phyloP scores from a whole-genome alignment of 2,797 vertebrate genomes.

The Catostomus latipinnis region DNA sequence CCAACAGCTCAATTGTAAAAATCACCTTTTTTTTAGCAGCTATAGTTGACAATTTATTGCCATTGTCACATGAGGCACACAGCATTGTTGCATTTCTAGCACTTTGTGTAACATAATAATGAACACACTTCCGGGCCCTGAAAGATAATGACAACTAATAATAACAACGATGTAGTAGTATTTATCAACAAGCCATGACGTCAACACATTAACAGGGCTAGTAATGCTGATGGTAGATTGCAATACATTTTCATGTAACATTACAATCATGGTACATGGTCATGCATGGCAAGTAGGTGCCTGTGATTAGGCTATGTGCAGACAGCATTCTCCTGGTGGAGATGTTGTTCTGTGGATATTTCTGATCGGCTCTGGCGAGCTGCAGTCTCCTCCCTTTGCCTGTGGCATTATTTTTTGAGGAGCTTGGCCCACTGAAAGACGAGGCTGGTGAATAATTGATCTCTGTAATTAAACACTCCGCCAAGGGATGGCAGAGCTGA shows the following conservation, averaged over 20 bases:
- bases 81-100: slow-evolving; percentile 47
- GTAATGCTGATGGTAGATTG: slow-evolving; percentile 14
- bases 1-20: neutral
- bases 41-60: neutral
- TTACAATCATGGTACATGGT: slow-evolving; percentile 11
- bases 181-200: slow-evolving; percentile 54
- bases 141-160: slow-evolving; percentile 31
- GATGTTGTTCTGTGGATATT: slow-evolving; percentile 41
- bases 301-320: neutral
- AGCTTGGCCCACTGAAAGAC: slow-evolving; percentile 78
- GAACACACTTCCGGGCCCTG: slow-evolving; percentile 13
- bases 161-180: slow-evolving; percentile 26
- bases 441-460: slow-evolving; percentile 86
- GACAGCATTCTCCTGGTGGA: slow-evolving; percentile 42
- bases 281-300: slow-evolving; percentile 36
- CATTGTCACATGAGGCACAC: slow-evolving; percentile 31
- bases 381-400: slow-evolving; percentile 66
- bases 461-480: slow-evolving; percentile 85
- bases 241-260: slow-evolving; percentile 41
- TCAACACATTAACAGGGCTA: slow-evolving; percentile 27
- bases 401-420: slow-evolving; percentile 69
- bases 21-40: neutral
- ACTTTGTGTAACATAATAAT: slow-evolving; percentile 54
- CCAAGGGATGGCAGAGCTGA: slow-evolving; percentile 82
- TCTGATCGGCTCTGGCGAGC: slow-evolving; percentile 56